These are phyloP conservation scores for Phrynosoma platyrhinos DNA, from an alignment of 2,113 vertebrate species.

Conservation along the genomic window DNA sequence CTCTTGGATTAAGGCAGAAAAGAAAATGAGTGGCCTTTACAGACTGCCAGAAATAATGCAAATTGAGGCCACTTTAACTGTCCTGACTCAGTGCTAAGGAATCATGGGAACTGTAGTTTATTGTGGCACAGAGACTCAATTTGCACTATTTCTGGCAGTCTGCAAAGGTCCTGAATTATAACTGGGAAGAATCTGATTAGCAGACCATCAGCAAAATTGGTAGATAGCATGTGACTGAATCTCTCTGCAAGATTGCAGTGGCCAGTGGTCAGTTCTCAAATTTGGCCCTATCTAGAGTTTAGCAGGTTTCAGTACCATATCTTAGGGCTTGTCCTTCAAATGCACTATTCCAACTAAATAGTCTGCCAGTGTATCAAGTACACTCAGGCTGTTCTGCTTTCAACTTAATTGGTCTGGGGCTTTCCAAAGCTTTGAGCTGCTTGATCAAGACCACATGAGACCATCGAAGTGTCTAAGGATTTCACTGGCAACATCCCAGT, in stretches of 20 bases:
- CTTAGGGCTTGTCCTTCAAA: constrained; percentile 63
- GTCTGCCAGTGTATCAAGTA: constrained; percentile 55
- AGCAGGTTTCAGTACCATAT: constrained; percentile 26
- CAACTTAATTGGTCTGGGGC: constrained; percentile 61
- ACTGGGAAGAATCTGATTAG: background rate
- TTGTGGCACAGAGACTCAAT: too few species aligned
- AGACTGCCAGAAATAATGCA: too few species aligned
- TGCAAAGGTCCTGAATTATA: constrained; percentile 35
- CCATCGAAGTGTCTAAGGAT: constrained; percentile 60
- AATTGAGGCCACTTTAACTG: too few species aligned
- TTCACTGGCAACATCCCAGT: constrained; percentile 65
- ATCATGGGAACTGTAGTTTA: too few species aligned
- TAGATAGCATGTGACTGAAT: background rate
- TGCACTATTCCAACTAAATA: constrained; percentile 48
- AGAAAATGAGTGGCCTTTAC: too few species aligned
- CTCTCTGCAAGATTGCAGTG: background rate
- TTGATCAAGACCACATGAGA: constrained; percentile 75
- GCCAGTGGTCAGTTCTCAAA: background rate
- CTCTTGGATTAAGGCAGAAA: constrained; percentile 43
- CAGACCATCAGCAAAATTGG: background rate
- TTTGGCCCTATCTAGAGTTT: background rate
- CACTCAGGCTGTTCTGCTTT: constrained; percentile 63
- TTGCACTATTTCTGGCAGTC: too few species aligned
- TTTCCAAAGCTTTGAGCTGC: constrained; percentile 62
- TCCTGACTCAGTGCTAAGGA: too few species aligned